phyloP scores from a whole-genome alignment of 2,797 vertebrate genomes.

The Pygocentrus nattereri region DNA sequence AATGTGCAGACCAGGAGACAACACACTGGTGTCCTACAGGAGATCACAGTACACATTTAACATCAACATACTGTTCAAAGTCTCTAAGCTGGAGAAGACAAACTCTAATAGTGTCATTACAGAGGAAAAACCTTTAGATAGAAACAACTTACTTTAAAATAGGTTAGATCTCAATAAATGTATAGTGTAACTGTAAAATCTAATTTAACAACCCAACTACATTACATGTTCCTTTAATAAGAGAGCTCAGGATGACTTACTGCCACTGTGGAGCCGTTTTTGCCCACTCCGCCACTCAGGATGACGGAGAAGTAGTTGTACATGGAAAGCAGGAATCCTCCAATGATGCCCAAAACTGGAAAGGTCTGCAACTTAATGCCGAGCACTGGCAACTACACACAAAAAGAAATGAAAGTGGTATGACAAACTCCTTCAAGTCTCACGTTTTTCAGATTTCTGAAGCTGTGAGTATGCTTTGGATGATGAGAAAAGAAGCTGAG shows the following conservation, averaged over 20 bases:
- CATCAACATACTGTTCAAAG: background rate
- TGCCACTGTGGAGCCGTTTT: conserved; percentile 97
- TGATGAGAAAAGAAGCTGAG: conserved; percentile 71
- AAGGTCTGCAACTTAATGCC: conserved; percentile 86
- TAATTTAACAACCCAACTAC: background rate
- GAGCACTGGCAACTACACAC: conserved; percentile 85
- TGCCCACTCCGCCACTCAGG: conserved; percentile 93
- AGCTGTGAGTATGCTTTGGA: conserved; percentile 73
- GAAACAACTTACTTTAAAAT: background rate
- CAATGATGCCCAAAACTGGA: conserved; percentile 88
- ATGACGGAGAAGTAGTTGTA: conserved; percentile 96
- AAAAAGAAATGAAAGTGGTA: background rate
- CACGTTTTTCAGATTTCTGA: conserved; percentile 28
- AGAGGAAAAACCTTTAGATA: background rate
- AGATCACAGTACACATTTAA: background rate
- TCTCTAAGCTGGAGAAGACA: background rate
- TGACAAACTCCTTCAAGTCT: conserved; percentile 19
- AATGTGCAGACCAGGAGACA: conserved; percentile 93
- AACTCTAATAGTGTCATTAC: background rate
- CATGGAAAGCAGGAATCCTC: conserved; percentile 88
- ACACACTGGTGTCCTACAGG: conserved; percentile 93
- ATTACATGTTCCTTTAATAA: background rate
- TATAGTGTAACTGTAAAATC: background rate
- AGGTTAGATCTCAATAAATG: background rate
- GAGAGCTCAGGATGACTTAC: conserved; percentile 78